These are phyloP conservation scores for Enoplosus armatus DNA, from an alignment of 2,797 vertebrate species.

Conservation along the genomic window DNA sequence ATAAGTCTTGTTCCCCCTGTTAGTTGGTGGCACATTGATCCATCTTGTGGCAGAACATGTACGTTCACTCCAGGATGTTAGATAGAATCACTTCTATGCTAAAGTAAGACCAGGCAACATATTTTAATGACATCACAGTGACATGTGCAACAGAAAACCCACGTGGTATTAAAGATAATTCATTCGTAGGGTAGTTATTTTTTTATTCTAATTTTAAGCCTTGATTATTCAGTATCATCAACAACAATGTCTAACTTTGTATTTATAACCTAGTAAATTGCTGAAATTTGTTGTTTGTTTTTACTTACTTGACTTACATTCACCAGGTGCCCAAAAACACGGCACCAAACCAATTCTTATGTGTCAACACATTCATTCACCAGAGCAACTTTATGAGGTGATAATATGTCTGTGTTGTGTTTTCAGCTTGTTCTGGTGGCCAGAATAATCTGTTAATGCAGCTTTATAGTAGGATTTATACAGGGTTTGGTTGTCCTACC, in stretches of 20 bases:
- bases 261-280: background rate
- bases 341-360: background rate
- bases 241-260: background rate
- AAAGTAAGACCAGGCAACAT: background rate
- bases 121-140: background rate
- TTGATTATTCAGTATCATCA: background rate
- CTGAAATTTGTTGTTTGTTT: background rate
- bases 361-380: too few species aligned
- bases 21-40: background rate
- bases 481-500: background rate
- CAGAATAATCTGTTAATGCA: background rate
- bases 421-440: too few species aligned
- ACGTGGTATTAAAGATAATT: background rate
- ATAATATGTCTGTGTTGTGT: too few species aligned
- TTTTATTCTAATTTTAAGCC: background rate
- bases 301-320: background rate
- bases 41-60: slow-evolving; percentile 38
- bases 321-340: background rate
- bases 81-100: background rate
- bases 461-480: background rate
- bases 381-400: background rate
- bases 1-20: background rate
- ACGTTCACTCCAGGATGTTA: background rate
- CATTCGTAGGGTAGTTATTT: background rate
- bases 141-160: background rate